Percentiles rank a stretch among this genome's conserved stretches.
Conservation (phyloP, 92 coral and sea anemone species). For the Porites evermanni region DNA sequence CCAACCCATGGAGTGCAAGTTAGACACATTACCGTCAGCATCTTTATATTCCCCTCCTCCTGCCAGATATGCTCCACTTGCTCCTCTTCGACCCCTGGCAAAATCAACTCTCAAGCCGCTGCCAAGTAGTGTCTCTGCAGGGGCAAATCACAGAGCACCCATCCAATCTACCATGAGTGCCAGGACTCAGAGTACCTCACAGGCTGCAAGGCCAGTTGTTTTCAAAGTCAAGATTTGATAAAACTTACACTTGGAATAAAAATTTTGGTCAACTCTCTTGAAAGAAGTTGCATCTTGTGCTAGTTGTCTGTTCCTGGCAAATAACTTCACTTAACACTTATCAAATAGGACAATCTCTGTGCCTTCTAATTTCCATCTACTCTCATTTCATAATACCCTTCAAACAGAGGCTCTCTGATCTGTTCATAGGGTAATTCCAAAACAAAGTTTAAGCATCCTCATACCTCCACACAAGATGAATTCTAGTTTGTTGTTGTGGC, state of each 20-base stretch:
- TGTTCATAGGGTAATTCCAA: too few species aligned
- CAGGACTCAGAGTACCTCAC: constrained; percentile 14
- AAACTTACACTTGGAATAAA: not conserved
- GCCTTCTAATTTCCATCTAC: too few species aligned
- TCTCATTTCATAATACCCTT: too few species aligned
- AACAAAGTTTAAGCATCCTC: too few species aligned
- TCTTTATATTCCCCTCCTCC: constrained; percentile 71
- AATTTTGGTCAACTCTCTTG: too few species aligned
- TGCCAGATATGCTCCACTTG: constrained; percentile 56
- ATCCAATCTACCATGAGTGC: constrained; percentile 12
- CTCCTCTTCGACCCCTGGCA: constrained; percentile 66
- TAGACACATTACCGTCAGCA: constrained; percentile 61
- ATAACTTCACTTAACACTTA: too few species aligned
- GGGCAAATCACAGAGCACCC: constrained; percentile 14
- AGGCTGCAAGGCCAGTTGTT: constrained; percentile 71
- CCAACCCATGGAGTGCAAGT: constrained; percentile 92
- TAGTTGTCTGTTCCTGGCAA: too few species aligned
- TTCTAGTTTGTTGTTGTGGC: too few species aligned
- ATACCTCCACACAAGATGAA: too few species aligned
- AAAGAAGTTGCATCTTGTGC: too few species aligned
- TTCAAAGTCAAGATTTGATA: constrained; percentile 83
- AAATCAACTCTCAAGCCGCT: constrained; percentile 39
- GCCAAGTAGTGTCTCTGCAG: constrained; percentile 33
- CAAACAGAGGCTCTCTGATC: too few species aligned
- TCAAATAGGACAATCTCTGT: too few species aligned